phyloP scores from a whole-genome alignment of 2,113 vertebrate species.

The Rynchops niger region DNA sequence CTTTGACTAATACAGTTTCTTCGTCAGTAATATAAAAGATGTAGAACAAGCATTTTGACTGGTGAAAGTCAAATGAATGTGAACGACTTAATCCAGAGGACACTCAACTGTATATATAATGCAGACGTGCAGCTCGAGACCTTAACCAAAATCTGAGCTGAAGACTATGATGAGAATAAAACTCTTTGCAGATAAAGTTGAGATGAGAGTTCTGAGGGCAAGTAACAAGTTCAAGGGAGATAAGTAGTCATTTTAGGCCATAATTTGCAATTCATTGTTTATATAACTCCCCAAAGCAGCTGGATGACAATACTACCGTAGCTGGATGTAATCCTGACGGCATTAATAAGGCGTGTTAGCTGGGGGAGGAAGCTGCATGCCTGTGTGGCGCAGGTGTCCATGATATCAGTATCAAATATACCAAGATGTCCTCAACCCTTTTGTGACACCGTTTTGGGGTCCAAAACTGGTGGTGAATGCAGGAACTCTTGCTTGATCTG shows the following conservation, averaged over 20 bases:
- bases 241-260: neutral
- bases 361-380: neutral
- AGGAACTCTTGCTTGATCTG: neutral
- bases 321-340: neutral
- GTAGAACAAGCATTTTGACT: slow-evolving; percentile 60
- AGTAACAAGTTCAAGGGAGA: neutral
- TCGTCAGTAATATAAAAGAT: slow-evolving; percentile 24
- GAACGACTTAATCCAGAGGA: slow-evolving; percentile 10
- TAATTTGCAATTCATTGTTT: neutral
- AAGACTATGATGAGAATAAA: neutral
- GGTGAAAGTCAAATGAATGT: slow-evolving; percentile 63
- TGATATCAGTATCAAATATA: neutral
- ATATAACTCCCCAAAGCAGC: neutral
- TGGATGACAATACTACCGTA: accelerated
- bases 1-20: slow-evolving; percentile 40
- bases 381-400: neutral
- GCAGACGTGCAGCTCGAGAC: neutral
- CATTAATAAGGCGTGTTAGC: neutral
- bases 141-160: neutral
- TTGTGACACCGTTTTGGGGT: accelerated
- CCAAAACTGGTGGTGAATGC: neutral
- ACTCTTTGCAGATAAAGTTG: neutral
- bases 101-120: neutral
- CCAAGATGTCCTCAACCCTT: neutral
- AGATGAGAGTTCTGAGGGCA: neutral